Percentiles rank a stretch among this genome's conserved stretches.
phyloP scores from a whole-genome alignment of 2,797 vertebrate species.

The Centropyge bicolor region DNA sequence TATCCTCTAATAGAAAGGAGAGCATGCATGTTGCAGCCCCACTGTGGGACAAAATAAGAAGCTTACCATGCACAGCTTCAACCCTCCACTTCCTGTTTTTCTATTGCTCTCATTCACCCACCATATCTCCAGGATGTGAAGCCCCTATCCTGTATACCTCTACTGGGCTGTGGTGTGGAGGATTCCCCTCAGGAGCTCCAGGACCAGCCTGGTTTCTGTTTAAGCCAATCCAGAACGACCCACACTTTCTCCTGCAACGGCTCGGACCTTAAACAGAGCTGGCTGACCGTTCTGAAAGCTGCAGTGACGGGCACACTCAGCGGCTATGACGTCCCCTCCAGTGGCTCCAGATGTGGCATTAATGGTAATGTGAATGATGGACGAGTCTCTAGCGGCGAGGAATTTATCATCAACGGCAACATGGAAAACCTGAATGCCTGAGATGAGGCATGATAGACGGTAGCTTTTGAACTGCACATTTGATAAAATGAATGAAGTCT shows the following conservation, averaged over 20 bases:
- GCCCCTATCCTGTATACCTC: constrained; percentile 87
- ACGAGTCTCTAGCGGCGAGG: constrained; percentile 14
- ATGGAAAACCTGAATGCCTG: constrained; percentile 33
- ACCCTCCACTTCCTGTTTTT: neutral
- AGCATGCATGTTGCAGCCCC: neutral
- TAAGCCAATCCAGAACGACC: constrained; percentile 88
- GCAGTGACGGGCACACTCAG: constrained; percentile 81
- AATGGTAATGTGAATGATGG: neutral
- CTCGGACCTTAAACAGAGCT: constrained; percentile 88
- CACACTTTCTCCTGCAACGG: constrained; percentile 91
- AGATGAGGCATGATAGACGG: neutral
- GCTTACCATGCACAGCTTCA: neutral
- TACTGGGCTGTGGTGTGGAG: constrained; percentile 89
- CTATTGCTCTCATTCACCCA: neutral
- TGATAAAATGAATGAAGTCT: constrained; percentile 29
- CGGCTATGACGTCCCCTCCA: neutral
- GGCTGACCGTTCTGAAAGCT: constrained; percentile 87
- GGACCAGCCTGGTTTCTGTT: constrained; percentile 83
- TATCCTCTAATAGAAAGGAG: neutral
- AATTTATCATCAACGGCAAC: constrained; percentile 13
- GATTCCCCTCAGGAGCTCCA: constrained; percentile 85
- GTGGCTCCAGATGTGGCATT: neutral
- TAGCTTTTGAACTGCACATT: neutral
- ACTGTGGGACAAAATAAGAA: neutral
- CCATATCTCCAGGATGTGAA: constrained; percentile 86